These are phyloP conservation scores for Troides helena DNA, from an alignment of 2,888 invertebrate species.

Conservation along the genomic window DNA sequence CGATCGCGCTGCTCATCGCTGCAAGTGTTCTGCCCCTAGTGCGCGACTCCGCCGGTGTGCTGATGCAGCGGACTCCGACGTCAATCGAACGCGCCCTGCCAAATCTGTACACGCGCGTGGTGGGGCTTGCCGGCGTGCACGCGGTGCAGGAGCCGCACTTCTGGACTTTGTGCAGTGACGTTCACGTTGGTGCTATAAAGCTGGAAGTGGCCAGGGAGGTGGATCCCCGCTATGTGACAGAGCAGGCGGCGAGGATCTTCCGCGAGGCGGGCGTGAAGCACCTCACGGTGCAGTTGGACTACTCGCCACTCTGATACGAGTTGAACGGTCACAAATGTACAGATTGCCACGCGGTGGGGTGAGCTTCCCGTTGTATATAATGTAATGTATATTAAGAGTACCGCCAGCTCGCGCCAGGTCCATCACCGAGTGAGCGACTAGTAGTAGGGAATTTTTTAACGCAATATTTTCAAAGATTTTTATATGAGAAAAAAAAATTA, in stretches of 20 bases:
- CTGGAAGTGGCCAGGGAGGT: constrained; percentile 96
- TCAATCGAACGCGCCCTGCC: constrained; percentile 90
- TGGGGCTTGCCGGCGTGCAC: constrained; percentile 95
- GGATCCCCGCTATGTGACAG: constrained; percentile 95
- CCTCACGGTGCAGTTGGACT: constrained; percentile 95
- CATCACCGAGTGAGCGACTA: constrained; percentile 8
- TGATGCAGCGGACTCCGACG: constrained; percentile 96
- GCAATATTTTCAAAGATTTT: constrained; percentile 22
- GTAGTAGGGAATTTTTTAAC: constrained; percentile 15
- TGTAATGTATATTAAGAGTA: constrained; percentile 31
- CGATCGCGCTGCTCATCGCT: constrained; percentile 94
- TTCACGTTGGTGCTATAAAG: constrained; percentile 95
- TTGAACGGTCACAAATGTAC: constrained; percentile 45
- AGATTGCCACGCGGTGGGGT: constrained; percentile 34
- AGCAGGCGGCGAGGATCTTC: constrained; percentile 96
- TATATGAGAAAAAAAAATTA: constrained; percentile 18
- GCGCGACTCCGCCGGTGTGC: constrained; percentile 91
- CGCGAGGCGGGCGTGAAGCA: constrained; percentile 94
- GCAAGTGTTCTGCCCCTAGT: constrained; percentile 91
- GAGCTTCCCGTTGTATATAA: constrained; percentile 41
- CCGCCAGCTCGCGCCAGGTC: constrained; percentile 8
- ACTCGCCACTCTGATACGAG: constrained; percentile 82
- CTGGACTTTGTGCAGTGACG: constrained; percentile 98
- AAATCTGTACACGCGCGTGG: constrained; percentile 93
- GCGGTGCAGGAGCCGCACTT: constrained; percentile 98